Percentiles rank a stretch among this genome's conserved stretches.
Evolutionary conservation across 2,113 vertebrate species (phyloP).

Genomic region (Eptesicus fuscus): DNA sequence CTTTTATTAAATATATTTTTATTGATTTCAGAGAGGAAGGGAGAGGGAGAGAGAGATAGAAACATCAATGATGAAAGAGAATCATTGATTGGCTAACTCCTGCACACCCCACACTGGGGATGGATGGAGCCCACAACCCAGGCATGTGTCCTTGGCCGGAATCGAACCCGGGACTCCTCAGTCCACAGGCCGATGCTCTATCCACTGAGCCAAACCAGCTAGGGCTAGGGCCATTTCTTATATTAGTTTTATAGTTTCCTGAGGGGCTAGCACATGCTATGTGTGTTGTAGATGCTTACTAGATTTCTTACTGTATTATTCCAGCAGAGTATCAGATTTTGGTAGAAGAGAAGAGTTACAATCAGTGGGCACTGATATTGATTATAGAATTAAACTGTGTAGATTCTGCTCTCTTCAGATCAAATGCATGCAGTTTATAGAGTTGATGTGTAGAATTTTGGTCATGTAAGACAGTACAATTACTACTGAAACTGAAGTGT

Average conservation of each 20-base stretch:
- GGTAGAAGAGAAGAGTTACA: background rate
- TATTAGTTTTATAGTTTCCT: background rate
- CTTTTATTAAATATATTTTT: too few relatives aligned
- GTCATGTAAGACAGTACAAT: background rate
- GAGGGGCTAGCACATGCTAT: background rate
- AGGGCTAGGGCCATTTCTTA: background rate
- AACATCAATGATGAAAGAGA: too few relatives aligned
- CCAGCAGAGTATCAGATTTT: background rate
- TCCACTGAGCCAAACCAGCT: too few relatives aligned
- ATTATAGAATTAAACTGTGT: background rate
- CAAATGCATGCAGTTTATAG: conserved; percentile 19
- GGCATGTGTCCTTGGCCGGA: too few relatives aligned
- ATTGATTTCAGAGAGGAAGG: too few relatives aligned
- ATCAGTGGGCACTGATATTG: background rate
- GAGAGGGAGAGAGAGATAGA: too few relatives aligned
- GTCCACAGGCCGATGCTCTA: too few relatives aligned
- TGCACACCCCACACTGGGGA: too few relatives aligned
- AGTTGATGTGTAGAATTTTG: background rate
- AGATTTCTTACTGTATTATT: conserved; percentile 3
- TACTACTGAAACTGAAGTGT: background rate
- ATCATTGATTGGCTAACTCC: too few relatives aligned
- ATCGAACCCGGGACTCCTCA: too few relatives aligned
- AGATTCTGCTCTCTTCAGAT: background rate
- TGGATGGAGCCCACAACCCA: too few relatives aligned
- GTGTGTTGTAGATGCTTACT: background rate